phyloP scores from a whole-genome alignment of 2,113 vertebrate species.

The Microtus oregoni region DNA sequence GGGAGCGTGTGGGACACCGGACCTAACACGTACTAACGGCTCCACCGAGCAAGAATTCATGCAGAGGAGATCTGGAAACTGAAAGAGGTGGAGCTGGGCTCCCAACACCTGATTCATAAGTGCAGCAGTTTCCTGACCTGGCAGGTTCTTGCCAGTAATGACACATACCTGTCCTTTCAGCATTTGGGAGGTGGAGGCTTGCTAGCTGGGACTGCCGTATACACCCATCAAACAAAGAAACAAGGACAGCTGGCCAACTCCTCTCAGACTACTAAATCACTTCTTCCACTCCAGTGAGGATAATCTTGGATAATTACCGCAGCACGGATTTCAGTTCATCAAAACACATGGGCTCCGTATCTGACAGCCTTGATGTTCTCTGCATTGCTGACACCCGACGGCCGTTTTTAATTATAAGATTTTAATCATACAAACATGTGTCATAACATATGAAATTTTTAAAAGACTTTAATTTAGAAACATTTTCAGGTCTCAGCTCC shows the following conservation, averaged over 20 bases:
- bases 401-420: not conserved
- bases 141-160: not conserved
- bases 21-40: not conserved
- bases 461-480: not conserved
- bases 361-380: not conserved
- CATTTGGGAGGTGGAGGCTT: not conserved
- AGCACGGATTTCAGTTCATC: not conserved
- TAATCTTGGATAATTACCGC: not conserved
- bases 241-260: not conserved
- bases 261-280: not conserved
- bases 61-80: not conserved
- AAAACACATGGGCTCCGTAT: not conserved
- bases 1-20: too few species aligned
- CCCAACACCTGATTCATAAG: not conserved
- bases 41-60: not conserved
- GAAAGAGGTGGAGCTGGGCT: not conserved
- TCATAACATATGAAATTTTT: not conserved
- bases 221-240: not conserved
- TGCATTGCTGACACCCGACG: not conserved
- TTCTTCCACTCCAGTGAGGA: not conserved
- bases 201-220: not conserved
- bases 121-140: not conserved
- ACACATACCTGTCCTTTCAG: not conserved
- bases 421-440: constrained; percentile 4
- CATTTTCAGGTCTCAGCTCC: not conserved